Conservation (phyloP, 2,113 vertebrate genomes). For the Callaeas wilsoni region DNA sequence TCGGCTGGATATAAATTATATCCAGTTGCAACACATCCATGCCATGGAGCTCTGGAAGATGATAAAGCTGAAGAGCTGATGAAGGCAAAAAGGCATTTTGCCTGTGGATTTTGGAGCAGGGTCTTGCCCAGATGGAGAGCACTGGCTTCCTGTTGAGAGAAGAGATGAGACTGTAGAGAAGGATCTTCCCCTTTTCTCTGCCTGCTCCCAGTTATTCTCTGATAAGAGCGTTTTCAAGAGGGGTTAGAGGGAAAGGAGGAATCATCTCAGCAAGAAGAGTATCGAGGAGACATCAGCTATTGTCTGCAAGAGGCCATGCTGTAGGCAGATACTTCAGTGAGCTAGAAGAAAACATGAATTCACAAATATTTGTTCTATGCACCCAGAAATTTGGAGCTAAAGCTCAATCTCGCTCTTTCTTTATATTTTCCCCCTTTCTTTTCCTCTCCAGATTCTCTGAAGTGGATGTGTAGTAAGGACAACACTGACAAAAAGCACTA, state of each 20-base stretch:
- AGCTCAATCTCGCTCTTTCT: background rate
- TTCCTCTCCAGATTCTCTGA: background rate
- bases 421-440: accelerated
- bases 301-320: background rate
- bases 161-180: background rate
- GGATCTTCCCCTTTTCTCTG: background rate
- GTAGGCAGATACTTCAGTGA: background rate
- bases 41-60: background rate
- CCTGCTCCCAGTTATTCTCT: background rate
- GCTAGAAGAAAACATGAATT: background rate
- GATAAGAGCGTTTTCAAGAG: background rate
- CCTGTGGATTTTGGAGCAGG: background rate
- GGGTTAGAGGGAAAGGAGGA: background rate
- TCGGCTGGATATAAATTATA: background rate
- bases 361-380: too few species aligned
- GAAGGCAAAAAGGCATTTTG: background rate
- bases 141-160: accelerated
- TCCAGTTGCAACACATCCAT: background rate
- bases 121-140: background rate
- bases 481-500: background rate
- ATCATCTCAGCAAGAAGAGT: background rate
- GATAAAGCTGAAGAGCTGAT: background rate
- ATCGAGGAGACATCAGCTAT: background rate
- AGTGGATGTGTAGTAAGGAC: background rate
- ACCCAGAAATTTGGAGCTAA: background rate